Base-by-base conservation (phyloP, 2,888 invertebrate species). In the Amiota minor region DNA sequence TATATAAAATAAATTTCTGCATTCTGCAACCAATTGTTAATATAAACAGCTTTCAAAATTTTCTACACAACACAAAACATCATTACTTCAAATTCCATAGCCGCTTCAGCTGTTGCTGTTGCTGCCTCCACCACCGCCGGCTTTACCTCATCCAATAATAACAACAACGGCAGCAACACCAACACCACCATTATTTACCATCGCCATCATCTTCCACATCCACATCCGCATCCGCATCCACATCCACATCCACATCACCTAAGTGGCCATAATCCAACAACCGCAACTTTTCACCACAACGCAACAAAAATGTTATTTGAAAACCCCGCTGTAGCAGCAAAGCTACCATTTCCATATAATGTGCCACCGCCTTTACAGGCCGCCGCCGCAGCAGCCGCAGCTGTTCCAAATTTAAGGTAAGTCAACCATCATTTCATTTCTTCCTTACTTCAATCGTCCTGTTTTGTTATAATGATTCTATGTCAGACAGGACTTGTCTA, bases 321-420 rank as follows among this genome's bases (percentile, higher is more conserved):
- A 90, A 93, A 92, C 91, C 93, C 93, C 88, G 90, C 91, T 79
- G 92, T 92, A 88, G 90, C 90, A 82, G 90, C 90, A 53, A 93
- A 93, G 90, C 91, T 94, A 90, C 92, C 93, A 89, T 93, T 92
- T 89, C 92, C 93, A 84, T 94, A 93, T 90, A 93, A 92, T 90
- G 93, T 94, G 89, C 94, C 94, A 86, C 94, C 94, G 88, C 94
- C 94, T 81, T 92, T 93, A 71, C 89, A 90, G 84, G 89, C 89
- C 65, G 87, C 88, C 74, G 88, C 89, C 71, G 87, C 89, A 64
- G 88, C 88, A 74, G 87, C 89, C 72, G 87, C 87, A 82, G 89
- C 89, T 75, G 88, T 89, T 82, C 89, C 89, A 82, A 89, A 88
- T 85, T 81, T 90, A 87, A 90, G 90, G 90, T 90, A 80, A 89